phyloP scores from a whole-genome alignment of 2,113 vertebrate species.

The Procavia capensis region DNA sequence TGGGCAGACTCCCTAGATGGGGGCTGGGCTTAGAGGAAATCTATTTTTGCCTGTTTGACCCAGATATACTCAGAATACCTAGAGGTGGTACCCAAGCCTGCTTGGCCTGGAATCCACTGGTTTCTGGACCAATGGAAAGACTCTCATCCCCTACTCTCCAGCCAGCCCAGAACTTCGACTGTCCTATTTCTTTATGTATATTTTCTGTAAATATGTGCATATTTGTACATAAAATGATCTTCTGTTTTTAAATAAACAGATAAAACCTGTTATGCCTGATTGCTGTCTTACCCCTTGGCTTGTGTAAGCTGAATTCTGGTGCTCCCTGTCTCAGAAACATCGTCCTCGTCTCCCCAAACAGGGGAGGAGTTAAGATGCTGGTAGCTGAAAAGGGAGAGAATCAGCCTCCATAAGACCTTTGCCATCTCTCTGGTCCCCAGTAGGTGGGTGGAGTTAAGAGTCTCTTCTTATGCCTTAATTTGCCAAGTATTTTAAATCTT shows the following conservation, averaged over 20 bases:
- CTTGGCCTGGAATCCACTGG: background rate
- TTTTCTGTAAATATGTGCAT: conserved; percentile 79
- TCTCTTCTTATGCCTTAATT: background rate
- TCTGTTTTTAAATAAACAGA: conserved; percentile 84
- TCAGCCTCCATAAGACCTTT: background rate
- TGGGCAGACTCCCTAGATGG: background rate
- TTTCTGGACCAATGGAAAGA: conserved; percentile 12
- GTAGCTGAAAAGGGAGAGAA: background rate
- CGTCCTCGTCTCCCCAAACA: background rate
- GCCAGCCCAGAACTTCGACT: background rate
- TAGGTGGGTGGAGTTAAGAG: background rate
- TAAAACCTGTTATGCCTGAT: conserved; percentile 50
- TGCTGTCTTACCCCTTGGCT: background rate
- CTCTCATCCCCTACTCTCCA: background rate
- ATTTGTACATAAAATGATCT: conserved; percentile 76
- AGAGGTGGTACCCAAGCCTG: background rate
- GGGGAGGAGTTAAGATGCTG: background rate
- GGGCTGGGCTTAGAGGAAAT: background rate
- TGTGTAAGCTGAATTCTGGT: background rate
- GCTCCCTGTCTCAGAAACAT: accelerated
- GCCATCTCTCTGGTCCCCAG: background rate
- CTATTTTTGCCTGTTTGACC: background rate
- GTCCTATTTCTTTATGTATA: conserved; percentile 65
- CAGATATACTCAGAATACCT: background rate
- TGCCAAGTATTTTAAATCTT: background rate